Percentiles rank a stretch among this genome's conserved stretches.
Conservation (phyloP, 2,888 invertebrate species). For the Cremastinae sp. region DNA sequence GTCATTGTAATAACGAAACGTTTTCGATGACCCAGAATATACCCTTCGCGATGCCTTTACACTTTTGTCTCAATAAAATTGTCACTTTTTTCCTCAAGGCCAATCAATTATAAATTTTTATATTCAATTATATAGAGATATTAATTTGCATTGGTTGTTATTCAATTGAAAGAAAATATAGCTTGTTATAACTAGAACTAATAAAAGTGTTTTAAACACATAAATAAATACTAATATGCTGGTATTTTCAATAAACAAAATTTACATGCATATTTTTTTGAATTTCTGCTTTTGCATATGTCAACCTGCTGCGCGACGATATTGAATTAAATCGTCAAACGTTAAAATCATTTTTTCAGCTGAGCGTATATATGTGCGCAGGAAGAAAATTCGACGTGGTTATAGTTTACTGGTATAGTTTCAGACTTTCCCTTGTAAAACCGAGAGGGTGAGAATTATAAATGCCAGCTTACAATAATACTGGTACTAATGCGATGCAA, state of each 20-base stretch:
- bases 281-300: constrained; percentile 1
- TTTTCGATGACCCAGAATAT: constrained; percentile 31
- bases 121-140: too few relatives aligned
- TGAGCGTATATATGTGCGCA: constrained; percentile 38
- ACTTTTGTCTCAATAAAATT: constrained; percentile 39
- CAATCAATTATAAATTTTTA: not conserved
- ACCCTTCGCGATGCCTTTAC: constrained; percentile 57
- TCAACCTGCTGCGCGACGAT: constrained; percentile 54
- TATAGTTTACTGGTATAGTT: constrained; percentile 31
- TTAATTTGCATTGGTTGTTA: too few relatives aligned
- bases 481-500: constrained; percentile 77
- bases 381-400: constrained; percentile 46
- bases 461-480: constrained; percentile 78
- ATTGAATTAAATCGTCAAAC: constrained; percentile 71
- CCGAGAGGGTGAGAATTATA: constrained; percentile 72
- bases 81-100: not conserved
- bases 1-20: constrained; percentile 77
- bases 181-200: too few relatives aligned
- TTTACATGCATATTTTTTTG: too few relatives aligned
- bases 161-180: too few relatives aligned
- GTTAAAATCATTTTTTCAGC: constrained; percentile 48
- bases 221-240: too few relatives aligned
- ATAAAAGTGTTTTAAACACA: too few relatives aligned
- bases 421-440: constrained; percentile 31
- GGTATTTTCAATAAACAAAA: too few relatives aligned